Percentiles rank a stretch among this genome's conserved stretches.
These are phyloP conservation scores for Cinclus cinclus DNA, from an alignment of 2,113 vertebrate species.

Conservation along the genomic window DNA sequence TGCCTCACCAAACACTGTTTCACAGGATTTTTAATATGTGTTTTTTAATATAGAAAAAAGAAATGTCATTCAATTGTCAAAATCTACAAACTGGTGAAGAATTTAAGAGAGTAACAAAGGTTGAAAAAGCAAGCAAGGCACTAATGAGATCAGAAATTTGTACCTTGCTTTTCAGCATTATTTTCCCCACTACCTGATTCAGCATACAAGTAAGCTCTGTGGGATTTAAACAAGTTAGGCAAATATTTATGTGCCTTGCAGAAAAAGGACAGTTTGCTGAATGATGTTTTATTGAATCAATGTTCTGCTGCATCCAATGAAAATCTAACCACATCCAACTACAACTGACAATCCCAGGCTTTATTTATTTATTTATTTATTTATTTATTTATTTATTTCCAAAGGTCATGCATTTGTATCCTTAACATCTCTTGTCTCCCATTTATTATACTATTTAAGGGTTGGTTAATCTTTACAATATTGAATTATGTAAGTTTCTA, in stretches of 20 bases:
- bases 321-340: conserved; percentile 5
- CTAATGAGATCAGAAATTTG: background rate
- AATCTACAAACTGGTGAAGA: background rate
- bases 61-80: background rate
- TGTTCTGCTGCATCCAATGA: background rate
- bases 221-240: conserved; percentile 20
- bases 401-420: conserved; percentile 54
- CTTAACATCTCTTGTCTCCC: background rate
- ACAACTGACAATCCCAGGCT: background rate
- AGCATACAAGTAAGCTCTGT: background rate
- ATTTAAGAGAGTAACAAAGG: background rate
- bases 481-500: conserved; percentile 57
- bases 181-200: background rate
- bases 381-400: conserved; percentile 15
- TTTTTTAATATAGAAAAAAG: background rate
- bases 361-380: background rate
- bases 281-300: conserved; percentile 6
- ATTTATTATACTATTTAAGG: conserved; percentile 53
- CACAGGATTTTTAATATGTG: background rate
- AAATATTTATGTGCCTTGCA: conserved; percentile 29
- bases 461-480: conserved; percentile 53
- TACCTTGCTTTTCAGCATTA: background rate
- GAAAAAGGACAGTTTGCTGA: background rate
- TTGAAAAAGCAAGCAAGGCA: background rate
- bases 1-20: background rate